Base-by-base conservation (phyloP, 2,113 vertebrate species). In the Cinclus cinclus region DNA sequence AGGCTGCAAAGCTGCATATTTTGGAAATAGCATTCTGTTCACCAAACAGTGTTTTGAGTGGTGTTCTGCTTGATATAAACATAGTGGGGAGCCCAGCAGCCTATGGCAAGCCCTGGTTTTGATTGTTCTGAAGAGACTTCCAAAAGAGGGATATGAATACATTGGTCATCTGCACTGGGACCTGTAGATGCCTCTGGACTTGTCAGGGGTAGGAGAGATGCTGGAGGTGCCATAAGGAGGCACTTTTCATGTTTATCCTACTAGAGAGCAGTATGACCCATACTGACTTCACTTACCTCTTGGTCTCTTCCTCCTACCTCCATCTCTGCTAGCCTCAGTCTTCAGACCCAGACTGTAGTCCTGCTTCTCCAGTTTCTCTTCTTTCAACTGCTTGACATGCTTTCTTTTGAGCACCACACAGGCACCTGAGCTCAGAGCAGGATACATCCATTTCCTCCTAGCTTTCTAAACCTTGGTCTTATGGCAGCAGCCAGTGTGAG, bases 21-120 rank as follows among this genome's bases (percentile, higher is more conserved):
- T 78, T 21, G 53, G 59, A 31, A 82, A 30, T 1, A 10, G 20
- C 0, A 0, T 10, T 27, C 25, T 18, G 15, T 37, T 56, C 30
- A 13, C 11, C 4, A 9, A 33, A 25, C 10, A 6, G 1, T 2
- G 3, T 52, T 77, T 80, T 71, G 30, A 20, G 11, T 9, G 24
- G 3, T 14, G 3, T 8, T 86, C 35, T 30, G 6, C 11, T 41
- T 14, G 18, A 4, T 15, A 6, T 7, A 16, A 55, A 11, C 15
- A 37, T 3, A 7, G 15, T 2, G 0, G 5, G 12, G 8, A 27
- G 22, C 8, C 19, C 28, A 9, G 7, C 2, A 31, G 24, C 41
- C 18, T 63, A 5, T 24, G 19, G 11, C 23, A 73, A 50, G 41
- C 39, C 11, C 35, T 78, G 41, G 23, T 11, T 80, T 76, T 80